A percentile compares a stretch with the other conserved stretches of the same genome.
These are phyloP conservation scores for Aporophyla nigra DNA, from an alignment of 2,888 invertebrate species.

Conservation along the genomic window DNA sequence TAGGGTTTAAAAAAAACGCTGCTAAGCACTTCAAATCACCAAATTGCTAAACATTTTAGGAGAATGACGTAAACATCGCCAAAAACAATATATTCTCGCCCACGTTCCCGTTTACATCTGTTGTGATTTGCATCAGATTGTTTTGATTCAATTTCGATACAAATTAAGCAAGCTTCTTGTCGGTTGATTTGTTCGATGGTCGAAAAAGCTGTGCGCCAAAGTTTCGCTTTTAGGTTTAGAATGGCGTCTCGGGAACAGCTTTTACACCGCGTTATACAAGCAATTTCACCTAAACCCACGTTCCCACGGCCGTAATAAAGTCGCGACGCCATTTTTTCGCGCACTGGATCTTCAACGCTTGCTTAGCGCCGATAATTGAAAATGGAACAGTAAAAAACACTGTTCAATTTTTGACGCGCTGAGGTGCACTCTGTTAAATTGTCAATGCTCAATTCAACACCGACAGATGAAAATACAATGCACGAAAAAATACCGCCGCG, in stretches of 20 bases:
- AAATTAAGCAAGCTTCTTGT: constrained; percentile 38
- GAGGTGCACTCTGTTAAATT: no score
- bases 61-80: constrained; percentile 54
- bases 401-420: no score
- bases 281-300: no score
- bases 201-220: not conserved
- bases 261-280: not conserved
- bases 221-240: constrained; percentile 11
- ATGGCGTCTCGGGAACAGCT: not conserved
- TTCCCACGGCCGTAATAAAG: no score
- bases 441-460: no score
- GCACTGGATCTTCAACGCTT: no score
- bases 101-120: constrained; percentile 42
- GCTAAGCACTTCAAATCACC: constrained; percentile 18
- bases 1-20: not conserved
- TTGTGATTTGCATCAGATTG: constrained; percentile 44
- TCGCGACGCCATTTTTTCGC: no score
- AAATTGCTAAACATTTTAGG: constrained; percentile 35
- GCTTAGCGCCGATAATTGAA: no score
- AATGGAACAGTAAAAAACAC: no score
- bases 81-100: constrained; percentile 48
- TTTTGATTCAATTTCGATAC: constrained; percentile 56
- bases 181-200: constrained; percentile 6
- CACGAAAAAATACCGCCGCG: no score
- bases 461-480: no score